Evolutionary conservation across 2,888 invertebrate genomes (phyloP).

Genomic region (Aphrophora alni): DNA sequence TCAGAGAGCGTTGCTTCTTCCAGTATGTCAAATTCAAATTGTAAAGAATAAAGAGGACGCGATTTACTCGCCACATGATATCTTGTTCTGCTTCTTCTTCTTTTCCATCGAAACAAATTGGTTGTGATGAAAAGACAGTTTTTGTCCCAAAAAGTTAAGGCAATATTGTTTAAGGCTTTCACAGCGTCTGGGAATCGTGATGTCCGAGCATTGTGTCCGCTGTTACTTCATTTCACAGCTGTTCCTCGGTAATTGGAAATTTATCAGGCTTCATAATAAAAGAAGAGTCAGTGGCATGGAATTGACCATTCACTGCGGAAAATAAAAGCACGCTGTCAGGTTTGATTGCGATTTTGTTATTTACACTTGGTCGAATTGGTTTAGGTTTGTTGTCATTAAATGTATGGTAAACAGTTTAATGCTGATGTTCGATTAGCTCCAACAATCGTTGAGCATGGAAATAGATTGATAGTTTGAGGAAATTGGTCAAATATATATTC

Average conservation of each 20-base stretch:
- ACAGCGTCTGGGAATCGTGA: slow-evolving; percentile 27
- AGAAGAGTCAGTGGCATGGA: neutral
- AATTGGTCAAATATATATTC: too few relatives aligned
- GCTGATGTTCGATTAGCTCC: neutral
- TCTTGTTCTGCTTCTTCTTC: neutral
- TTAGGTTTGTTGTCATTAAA: neutral
- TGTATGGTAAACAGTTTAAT: neutral
- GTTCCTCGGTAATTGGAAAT: neutral
- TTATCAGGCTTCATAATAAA: neutral
- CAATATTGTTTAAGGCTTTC: slow-evolving; percentile 32
- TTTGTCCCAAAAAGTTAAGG: slow-evolving; percentile 28
- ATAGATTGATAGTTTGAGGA: too few relatives aligned
- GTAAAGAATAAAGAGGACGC: neutral
- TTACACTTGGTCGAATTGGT: neutral
- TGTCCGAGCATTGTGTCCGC: slow-evolving; percentile 19
- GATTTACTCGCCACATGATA: neutral
- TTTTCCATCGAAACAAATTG: slow-evolving; percentile 26
- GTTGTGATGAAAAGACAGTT: slow-evolving; percentile 29
- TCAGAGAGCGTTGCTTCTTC: neutral
- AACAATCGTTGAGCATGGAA: too few relatives aligned
- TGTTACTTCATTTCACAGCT: slow-evolving; percentile 35
- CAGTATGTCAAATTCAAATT: slow-evolving; percentile 9
- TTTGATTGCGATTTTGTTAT: neutral
- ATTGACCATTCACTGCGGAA: slow-evolving; percentile 20
- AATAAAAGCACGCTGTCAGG: slow-evolving; percentile 4